A percentile compares a stretch with the other conserved stretches of the same genome.
Conservation (phyloP, 2,888 invertebrate species). For the Spilarctia lutea region DNA sequence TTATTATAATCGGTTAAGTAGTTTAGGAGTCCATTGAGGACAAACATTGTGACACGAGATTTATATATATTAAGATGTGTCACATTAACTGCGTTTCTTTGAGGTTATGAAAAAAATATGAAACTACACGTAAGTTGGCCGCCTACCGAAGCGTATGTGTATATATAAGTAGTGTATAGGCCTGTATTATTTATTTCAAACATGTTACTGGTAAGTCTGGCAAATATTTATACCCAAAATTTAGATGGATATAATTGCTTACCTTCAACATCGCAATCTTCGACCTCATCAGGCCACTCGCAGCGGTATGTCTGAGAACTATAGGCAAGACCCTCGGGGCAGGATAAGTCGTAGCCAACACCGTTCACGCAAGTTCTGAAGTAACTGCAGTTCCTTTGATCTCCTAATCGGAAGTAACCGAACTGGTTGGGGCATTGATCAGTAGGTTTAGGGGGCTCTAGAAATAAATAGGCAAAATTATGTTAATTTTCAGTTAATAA, state of each 20-base stretch:
- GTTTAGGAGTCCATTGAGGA: no score
- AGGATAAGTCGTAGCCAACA: constrained; percentile 90
- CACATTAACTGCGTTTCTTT: no score
- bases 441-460: constrained; percentile 91
- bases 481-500: neutral
- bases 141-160: no score
- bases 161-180: no score
- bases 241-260: no score
- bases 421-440: constrained; percentile 94
- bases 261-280: constrained; percentile 94
- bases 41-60: no score
- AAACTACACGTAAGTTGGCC: no score
- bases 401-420: constrained; percentile 92
- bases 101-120: no score
- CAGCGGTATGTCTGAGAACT: constrained; percentile 91
- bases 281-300: constrained; percentile 95
- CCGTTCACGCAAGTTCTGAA: constrained; percentile 94
- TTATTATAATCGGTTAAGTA: no score
- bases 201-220: neutral
- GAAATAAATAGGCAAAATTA: constrained; percentile 21
- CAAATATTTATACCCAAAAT: no score
- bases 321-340: constrained; percentile 94
- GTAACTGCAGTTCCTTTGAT: constrained; percentile 89
- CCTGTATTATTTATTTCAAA: neutral
- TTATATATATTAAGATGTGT: no score